Evolutionary conservation across 2,888 invertebrate genomes (phyloP).

Genomic region (Tiliacea aurago): DNA sequence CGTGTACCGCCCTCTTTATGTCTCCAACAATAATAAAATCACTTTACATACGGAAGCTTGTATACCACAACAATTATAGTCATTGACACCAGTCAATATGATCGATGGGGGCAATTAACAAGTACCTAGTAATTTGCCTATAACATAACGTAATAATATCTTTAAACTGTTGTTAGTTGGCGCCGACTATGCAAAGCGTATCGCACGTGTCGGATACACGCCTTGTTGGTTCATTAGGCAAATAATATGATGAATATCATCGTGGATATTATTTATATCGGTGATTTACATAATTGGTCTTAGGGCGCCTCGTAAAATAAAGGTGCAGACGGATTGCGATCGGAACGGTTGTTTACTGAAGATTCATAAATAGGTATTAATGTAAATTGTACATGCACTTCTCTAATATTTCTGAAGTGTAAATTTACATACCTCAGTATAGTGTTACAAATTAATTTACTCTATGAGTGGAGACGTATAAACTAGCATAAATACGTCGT

Average conservation of each 20-base stretch:
- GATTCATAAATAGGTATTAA: neutral
- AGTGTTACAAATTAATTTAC: too few relatives aligned
- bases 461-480: too few relatives aligned
- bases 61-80: slow-evolving; percentile 36
- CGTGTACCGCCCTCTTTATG: slow-evolving; percentile 9
- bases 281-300: slow-evolving; percentile 38
- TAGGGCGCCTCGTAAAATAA: slow-evolving; percentile 5
- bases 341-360: neutral
- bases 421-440: neutral
- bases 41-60: slow-evolving; percentile 54
- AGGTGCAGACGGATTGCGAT: neutral
- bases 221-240: slow-evolving; percentile 44
- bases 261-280: slow-evolving; percentile 17
- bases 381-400: neutral
- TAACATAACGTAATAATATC: slow-evolving; percentile 39
- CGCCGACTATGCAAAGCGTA: slow-evolving; percentile 57
- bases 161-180: slow-evolving; percentile 39
- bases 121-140: slow-evolving; percentile 38
- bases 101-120: slow-evolving; percentile 60
- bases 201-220: slow-evolving; percentile 37
- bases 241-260: slow-evolving; percentile 42
- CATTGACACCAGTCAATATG: slow-evolving; percentile 50
- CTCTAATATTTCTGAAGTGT: neutral
- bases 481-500: neutral
- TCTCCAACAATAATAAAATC: slow-evolving; percentile 33